These are phyloP conservation scores for Paramormyrops hopkinsi DNA, from an alignment of 2,797 vertebrate species.

Conservation along the genomic window DNA sequence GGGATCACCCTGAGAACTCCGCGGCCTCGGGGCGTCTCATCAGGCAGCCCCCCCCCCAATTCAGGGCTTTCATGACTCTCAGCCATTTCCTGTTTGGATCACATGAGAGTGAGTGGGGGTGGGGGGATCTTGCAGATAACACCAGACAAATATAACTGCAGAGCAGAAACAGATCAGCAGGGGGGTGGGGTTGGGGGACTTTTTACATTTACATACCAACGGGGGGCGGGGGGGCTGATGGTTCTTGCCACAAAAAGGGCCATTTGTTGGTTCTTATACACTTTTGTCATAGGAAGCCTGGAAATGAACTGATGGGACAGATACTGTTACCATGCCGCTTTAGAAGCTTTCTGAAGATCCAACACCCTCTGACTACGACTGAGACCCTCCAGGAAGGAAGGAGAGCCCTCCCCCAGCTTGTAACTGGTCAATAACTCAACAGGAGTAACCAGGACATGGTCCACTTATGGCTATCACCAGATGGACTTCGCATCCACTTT, in stretches of 20 bases:
- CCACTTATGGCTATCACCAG: neutral
- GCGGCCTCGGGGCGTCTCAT: neutral
- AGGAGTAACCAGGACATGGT: neutral
- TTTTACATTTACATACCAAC: neutral
- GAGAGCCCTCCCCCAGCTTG: neutral
- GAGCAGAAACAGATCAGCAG: neutral
- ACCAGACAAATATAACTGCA: neutral
- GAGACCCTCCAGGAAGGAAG: neutral
- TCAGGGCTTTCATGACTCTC: constrained; percentile 14
- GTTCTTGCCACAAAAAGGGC: neutral
- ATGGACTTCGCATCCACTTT: neutral
- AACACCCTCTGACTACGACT: neutral
- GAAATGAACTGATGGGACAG: neutral
- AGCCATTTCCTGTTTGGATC: constrained; percentile 37
- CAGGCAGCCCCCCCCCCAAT: neutral
- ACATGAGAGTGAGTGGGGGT: neutral
- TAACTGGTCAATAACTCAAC: neutral
- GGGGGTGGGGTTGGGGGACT: neutral
- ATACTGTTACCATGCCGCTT: neutral
- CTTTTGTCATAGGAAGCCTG: neutral
- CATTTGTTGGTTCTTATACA: neutral
- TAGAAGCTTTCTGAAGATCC: neutral
- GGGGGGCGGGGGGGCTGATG: neutral
- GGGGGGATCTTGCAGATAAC: neutral
- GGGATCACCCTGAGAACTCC: neutral